A percentile compares a stretch with the other conserved stretches of the same genome.
Conservation (phyloP, 2,888 invertebrate species). For the Pyrgus malvae region DNA sequence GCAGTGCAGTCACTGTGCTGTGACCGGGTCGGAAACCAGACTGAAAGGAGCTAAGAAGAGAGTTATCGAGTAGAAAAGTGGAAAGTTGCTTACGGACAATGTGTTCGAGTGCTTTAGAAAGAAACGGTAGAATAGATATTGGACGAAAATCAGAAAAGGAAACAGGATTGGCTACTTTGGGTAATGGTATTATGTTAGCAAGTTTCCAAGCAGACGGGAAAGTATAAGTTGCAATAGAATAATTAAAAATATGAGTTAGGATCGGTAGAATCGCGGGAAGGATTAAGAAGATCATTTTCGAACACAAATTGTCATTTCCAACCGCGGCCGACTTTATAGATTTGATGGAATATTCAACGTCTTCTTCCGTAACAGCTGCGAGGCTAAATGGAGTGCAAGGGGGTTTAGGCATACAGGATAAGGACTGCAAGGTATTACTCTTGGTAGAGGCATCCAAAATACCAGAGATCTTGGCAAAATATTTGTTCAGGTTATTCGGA, state of each 20-base stretch:
- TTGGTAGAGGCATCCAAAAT: not conserved
- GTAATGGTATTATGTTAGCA: not conserved
- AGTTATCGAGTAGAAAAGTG: no score
- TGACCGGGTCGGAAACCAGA: no score
- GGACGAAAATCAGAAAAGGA: not conserved
- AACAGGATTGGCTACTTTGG: not conserved
- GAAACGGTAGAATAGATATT: not conserved
- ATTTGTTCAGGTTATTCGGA: not conserved
- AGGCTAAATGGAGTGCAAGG: not conserved
- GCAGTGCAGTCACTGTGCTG: no score
- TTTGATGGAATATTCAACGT: not conserved
- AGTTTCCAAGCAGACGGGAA: not conserved
- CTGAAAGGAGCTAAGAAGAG: no score
- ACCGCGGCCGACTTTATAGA: no score
- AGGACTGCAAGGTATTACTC: not conserved
- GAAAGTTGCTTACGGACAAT: no score
- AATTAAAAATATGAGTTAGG: not conserved
- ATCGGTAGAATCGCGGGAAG: not conserved
- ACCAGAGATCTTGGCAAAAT: not conserved
- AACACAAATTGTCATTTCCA: not conserved
- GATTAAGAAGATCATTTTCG: not conserved
- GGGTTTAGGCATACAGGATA: not conserved
- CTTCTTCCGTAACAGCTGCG: not conserved
- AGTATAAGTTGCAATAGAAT: not conserved
- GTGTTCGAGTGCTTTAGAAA: no score